A percentile compares a stretch with the other conserved stretches of the same genome.
Conservation (phyloP, 2,797 vertebrate genomes). For the Fundulus diaphanus region DNA sequence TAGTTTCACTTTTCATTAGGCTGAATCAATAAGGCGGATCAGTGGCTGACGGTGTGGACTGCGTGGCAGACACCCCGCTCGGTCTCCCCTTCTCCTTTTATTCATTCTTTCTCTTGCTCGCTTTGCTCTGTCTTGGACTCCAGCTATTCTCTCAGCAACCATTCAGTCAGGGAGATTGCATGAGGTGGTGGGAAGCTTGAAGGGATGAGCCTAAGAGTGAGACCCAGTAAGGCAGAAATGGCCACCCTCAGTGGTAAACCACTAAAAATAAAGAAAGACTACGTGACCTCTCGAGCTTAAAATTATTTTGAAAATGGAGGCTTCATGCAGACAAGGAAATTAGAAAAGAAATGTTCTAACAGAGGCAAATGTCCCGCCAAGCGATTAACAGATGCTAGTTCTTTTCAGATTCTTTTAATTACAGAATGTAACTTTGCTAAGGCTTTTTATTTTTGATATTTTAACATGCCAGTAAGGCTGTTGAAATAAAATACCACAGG, state of each 20-base stretch:
- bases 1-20: conserved; percentile 83
- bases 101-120: conserved; percentile 34
- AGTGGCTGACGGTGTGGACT: conserved; percentile 70
- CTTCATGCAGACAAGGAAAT: conserved; percentile 68
- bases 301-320: conserved; percentile 68
- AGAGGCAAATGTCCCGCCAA: conserved; percentile 22
- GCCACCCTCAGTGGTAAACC: conserved; percentile 74
- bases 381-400: conserved; percentile 29
- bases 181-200: conserved; percentile 16
- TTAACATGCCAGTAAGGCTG: background rate
- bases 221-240: conserved; percentile 60
- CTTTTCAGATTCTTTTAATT: conserved; percentile 23
- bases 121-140: conserved; percentile 41
- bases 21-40: conserved; percentile 76
- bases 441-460: background rate
- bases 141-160: conserved; percentile 18
- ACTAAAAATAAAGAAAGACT: conserved; percentile 80
- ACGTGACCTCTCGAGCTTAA: conserved; percentile 73
- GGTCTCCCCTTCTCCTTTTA: conserved; percentile 14
- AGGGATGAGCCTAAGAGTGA: conserved; percentile 33
- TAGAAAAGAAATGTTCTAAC: conserved; percentile 62
- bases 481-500: background rate
- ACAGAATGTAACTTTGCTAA: background rate
- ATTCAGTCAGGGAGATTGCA: conserved; percentile 8
- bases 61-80: conserved; percentile 48